Conservation (phyloP, 2,888 invertebrate species). For the Agrotis puta region DNA sequence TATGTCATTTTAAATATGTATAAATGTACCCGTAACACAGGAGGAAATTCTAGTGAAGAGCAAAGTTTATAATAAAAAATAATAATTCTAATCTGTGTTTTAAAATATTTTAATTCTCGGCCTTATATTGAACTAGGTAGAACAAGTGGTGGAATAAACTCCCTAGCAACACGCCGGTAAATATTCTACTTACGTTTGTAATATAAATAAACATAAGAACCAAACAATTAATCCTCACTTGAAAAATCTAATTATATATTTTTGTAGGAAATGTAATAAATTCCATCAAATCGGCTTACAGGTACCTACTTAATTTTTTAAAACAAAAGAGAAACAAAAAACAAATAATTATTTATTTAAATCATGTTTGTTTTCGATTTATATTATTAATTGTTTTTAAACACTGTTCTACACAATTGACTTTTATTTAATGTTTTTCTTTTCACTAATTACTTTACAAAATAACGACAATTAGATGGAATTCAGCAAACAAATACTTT, state of each 20-base stretch:
- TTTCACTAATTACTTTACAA: constrained; percentile 24
- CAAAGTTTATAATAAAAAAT: too few relatives aligned
- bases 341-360: constrained; percentile 6
- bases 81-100: too few relatives aligned
- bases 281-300: constrained; percentile 11
- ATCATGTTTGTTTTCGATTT: constrained; percentile 1
- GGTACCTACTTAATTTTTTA: constrained; percentile 1
- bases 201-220: background rate
- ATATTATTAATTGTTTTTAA: constrained; percentile 5
- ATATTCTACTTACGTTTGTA: too few relatives aligned
- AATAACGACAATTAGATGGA: constrained; percentile 12
- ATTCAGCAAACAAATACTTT: constrained; percentile 33
- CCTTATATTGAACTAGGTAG: too few relatives aligned
- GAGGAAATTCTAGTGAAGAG: too few relatives aligned
- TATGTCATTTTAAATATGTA: too few relatives aligned
- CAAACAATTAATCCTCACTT: background rate
- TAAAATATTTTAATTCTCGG: too few relatives aligned
- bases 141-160: too few relatives aligned
- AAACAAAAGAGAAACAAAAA: constrained; percentile 24
- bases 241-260: too few relatives aligned
- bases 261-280: constrained; percentile 11
- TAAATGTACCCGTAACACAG: too few relatives aligned
- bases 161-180: too few relatives aligned
- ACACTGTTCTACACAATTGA: background rate
- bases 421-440: constrained; percentile 2